phyloP scores from a whole-genome alignment of 2,113 vertebrate species.

The Silurus asotus region DNA sequence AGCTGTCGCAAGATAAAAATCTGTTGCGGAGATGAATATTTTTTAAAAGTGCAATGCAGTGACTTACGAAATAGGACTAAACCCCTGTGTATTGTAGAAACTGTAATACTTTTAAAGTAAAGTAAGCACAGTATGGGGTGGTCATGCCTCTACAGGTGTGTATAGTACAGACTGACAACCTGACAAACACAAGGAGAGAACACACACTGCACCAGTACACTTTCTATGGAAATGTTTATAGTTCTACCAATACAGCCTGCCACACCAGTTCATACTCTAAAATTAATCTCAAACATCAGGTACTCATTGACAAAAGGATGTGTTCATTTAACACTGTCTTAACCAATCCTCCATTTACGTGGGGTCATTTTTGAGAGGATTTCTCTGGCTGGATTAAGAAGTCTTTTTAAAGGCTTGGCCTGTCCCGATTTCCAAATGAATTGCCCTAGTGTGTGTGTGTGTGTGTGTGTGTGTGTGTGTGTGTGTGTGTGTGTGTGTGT shows the following conservation, averaged over 20 bases:
- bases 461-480: not conserved
- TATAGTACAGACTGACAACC: not conserved
- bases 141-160: not conserved
- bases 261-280: not conserved
- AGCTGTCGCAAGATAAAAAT: not conserved
- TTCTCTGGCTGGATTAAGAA: constrained; percentile 42
- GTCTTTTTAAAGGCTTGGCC: constrained; percentile 27
- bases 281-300: constrained; percentile 22
- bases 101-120: not conserved
- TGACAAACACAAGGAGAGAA: constrained; percentile 5
- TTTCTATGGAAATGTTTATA: constrained; percentile 26
- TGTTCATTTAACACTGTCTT: constrained; percentile 41
- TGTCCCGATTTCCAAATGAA: not conserved
- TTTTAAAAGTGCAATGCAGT: not conserved
- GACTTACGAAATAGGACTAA: not conserved
- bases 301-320: constrained; percentile 3
- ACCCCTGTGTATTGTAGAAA: not conserved
- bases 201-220: not conserved
- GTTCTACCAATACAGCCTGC: constrained; percentile 18
- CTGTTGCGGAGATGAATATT: not conserved
- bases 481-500: not conserved
- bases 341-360: not conserved
- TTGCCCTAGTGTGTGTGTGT: not conserved
- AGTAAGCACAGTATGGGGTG: not conserved
- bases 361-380: constrained; percentile 13